Evolutionary conservation across 2,113 vertebrate species (phyloP).

Genomic region (Ophiodon elongatus): DNA sequence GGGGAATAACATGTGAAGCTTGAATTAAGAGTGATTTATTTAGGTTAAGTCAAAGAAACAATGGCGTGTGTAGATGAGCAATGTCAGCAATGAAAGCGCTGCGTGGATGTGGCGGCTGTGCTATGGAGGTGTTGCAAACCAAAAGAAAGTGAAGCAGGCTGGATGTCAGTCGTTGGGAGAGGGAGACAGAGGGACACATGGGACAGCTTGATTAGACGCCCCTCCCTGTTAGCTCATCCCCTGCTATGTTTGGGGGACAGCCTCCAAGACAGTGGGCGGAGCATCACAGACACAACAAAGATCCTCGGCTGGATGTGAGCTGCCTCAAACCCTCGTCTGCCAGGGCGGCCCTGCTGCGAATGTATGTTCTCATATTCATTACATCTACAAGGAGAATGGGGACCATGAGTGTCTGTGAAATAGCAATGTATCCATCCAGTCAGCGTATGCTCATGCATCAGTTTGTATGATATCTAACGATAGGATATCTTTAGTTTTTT

Average conservation of each 20-base stretch:
- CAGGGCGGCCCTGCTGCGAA: too few species aligned
- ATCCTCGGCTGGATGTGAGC: neutral
- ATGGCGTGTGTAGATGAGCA: neutral
- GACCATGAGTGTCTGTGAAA: neutral
- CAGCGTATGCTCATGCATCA: neutral
- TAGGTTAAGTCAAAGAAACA: neutral
- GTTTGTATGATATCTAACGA: neutral
- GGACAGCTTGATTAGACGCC: neutral
- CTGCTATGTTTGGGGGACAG: neutral
- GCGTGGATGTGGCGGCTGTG: neutral
- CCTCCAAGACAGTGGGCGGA: too few species aligned
- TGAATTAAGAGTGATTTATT: neutral
- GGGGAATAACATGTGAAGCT: neutral
- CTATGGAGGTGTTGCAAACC: neutral
- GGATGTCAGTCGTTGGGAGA: neutral
- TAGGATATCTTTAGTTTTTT: too few species aligned
- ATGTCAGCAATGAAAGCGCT: neutral
- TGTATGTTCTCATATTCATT: neutral
- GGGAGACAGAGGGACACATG: neutral
- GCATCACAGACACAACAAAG: neutral
- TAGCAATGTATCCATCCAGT: neutral
- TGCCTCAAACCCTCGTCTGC: neutral
- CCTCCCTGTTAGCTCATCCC: neutral
- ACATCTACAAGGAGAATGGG: neutral
- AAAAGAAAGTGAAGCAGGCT: neutral